A percentile compares a stretch with the other conserved stretches of the same genome.
These are phyloP conservation scores for Hybos culiciformis DNA, from an alignment of 2,888 invertebrate species.

Conservation along the genomic window DNA sequence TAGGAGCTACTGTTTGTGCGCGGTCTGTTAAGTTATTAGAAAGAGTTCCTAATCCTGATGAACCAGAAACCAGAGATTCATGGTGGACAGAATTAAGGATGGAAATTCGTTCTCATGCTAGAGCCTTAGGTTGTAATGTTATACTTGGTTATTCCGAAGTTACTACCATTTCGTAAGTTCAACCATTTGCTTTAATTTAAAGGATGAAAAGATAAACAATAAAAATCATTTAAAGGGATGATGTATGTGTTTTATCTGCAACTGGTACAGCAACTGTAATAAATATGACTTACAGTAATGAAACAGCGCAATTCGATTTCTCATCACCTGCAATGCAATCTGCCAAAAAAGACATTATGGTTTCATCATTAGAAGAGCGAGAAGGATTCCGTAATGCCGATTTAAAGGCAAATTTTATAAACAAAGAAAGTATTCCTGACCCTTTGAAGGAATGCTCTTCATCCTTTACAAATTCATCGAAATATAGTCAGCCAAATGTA, in stretches of 20 bases:
- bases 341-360: constrained; percentile 30
- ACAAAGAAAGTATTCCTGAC: constrained; percentile 2
- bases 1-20: constrained; percentile 70
- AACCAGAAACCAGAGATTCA: constrained; percentile 79
- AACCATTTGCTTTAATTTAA: neutral
- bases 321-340: constrained; percentile 13
- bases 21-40: constrained; percentile 72
- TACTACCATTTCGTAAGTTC: constrained; percentile 73
- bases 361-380: constrained; percentile 39
- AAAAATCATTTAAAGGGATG: constrained; percentile 52
- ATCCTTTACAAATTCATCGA: constrained; percentile 16
- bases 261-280: constrained; percentile 87
- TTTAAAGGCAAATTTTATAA: too few relatives aligned
- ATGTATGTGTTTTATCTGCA: constrained; percentile 86
- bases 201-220: neutral
- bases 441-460: constrained; percentile 21
- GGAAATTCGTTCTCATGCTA: constrained; percentile 87
- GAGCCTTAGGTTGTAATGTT: constrained; percentile 85
- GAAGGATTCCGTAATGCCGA: constrained; percentile 26
- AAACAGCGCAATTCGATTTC: constrained; percentile 28
- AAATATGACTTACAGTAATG: constrained; percentile 40
- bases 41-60: constrained; percentile 69
- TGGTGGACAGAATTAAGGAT: constrained; percentile 97
- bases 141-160: constrained; percentile 89
- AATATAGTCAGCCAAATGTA: neutral